These are phyloP conservation scores for Cygnus olor DNA, from an alignment of 2,797 vertebrate genomes.

Conservation along the genomic window DNA sequence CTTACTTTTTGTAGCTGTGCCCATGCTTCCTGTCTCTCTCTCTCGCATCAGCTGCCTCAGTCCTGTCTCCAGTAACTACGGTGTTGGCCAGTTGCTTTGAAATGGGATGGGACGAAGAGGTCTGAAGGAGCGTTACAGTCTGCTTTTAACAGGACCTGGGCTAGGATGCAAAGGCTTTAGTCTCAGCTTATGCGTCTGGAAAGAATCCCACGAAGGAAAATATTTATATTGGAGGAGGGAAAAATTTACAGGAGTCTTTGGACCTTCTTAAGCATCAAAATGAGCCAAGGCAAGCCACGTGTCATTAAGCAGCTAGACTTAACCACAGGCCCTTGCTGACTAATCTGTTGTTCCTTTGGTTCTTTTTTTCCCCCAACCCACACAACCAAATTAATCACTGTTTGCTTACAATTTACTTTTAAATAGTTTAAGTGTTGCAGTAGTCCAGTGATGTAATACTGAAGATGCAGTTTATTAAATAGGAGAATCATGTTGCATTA, in stretches of 20 bases:
- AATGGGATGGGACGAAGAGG: background rate
- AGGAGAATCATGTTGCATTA: background rate
- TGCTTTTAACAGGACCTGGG: background rate
- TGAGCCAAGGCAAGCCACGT: fast-evolving
- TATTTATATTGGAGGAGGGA: background rate
- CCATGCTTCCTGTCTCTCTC: background rate
- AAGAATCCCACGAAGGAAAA: background rate
- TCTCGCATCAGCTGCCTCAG: background rate
- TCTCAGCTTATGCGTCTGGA: background rate
- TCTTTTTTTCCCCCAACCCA: background rate
- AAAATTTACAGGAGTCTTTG: background rate
- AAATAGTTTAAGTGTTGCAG: background rate
- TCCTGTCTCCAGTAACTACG: background rate
- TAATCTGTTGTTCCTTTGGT: background rate
- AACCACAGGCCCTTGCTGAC: background rate
- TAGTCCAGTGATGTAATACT: background rate
- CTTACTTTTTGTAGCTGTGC: background rate
- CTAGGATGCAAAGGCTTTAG: background rate
- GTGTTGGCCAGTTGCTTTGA: background rate
- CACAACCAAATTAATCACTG: background rate
- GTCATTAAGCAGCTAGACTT: background rate
- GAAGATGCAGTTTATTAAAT: background rate
- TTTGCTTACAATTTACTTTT: background rate
- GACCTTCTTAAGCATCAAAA: background rate
- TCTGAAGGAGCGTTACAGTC: background rate